Conservation (phyloP, 2,888 invertebrate genomes). For the Rambutsinella grinnellia region DNA sequence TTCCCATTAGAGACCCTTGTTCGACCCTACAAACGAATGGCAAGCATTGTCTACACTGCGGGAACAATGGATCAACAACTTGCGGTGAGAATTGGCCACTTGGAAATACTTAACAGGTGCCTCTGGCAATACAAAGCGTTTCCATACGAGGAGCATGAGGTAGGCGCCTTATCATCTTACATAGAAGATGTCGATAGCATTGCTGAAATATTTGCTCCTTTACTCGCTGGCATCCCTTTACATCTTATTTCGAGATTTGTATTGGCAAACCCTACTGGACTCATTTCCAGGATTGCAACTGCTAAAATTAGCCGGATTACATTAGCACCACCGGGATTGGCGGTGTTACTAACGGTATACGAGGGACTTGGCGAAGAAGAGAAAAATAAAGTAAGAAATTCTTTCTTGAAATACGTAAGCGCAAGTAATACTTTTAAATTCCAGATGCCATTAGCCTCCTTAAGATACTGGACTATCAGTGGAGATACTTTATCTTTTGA, state of each 20-base stretch:
- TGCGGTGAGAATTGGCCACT: conserved; percentile 78
- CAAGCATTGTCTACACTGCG: conserved; percentile 85
- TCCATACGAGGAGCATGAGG: conserved; percentile 78
- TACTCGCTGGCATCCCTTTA: conserved; percentile 80
- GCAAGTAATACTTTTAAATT: not conserved
- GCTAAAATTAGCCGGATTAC: conserved; percentile 35
- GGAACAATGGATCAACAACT: conserved; percentile 68
- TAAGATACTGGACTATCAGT: conserved; percentile 68
- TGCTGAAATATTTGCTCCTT: conserved; percentile 88
- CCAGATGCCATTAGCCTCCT: conserved; percentile 7
- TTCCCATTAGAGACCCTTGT: conserved; percentile 45
- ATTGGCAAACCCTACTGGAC: not conserved
- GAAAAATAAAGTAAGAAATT: not conserved
- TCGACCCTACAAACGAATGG: conserved; percentile 70
- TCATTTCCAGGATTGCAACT: conserved; percentile 12
- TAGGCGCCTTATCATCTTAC: conserved; percentile 87
- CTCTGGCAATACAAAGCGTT: conserved; percentile 90
- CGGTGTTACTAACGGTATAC: conserved; percentile 9
- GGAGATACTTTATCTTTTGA: conserved; percentile 78
- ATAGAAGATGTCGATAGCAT: conserved; percentile 93
- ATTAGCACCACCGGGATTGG: conserved; percentile 25
- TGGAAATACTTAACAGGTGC: conserved; percentile 84
- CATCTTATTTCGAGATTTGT: conserved; percentile 80
- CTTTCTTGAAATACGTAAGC: too few relatives aligned
- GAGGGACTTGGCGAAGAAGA: conserved; percentile 21